Percentiles rank a stretch among this genome's conserved stretches.
Conservation (phyloP, 2,888 invertebrate species). For the Lycia hirtaria region DNA sequence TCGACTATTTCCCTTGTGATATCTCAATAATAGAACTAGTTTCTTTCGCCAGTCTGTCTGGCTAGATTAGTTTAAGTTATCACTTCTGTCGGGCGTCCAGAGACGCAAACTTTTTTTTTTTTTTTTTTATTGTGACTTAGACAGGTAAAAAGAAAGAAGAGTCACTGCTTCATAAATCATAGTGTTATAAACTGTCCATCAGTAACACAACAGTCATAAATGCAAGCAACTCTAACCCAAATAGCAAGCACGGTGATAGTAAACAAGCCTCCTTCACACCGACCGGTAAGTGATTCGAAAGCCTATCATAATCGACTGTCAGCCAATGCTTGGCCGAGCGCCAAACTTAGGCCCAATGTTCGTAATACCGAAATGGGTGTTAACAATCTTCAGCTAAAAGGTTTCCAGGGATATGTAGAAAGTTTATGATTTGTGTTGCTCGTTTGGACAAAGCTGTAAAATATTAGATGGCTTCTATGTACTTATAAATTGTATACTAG, state of each 20-base stretch:
- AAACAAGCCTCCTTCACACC: constrained; percentile 63
- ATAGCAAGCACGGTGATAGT: constrained; percentile 47
- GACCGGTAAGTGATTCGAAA: constrained; percentile 73
- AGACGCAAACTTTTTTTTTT: too few species aligned
- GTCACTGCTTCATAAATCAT: too few species aligned
- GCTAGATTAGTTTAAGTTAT: too few species aligned
- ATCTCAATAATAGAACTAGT: too few species aligned
- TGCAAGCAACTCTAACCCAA: constrained; percentile 37
- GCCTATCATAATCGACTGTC: constrained; percentile 68
- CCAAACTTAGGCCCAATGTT: constrained; percentile 50
- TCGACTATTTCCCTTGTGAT: too few species aligned
- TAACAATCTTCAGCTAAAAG: constrained; percentile 41
- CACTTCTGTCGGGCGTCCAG: too few species aligned
- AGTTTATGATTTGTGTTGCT: constrained; percentile 18
- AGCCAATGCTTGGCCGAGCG: constrained; percentile 48
- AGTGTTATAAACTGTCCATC: background rate
- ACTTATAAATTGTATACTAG: too few species aligned
- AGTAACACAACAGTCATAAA: constrained; percentile 40
- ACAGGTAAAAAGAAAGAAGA: too few species aligned
- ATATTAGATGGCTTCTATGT: too few species aligned
- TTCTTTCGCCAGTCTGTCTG: too few species aligned
- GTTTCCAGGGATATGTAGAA: constrained; percentile 8
- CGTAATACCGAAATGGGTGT: constrained; percentile 50
- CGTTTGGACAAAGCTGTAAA: background rate
- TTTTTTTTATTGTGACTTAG: too few species aligned